These are phyloP conservation scores for Andrena camellia DNA, from an alignment of 2,888 invertebrate genomes.

Conservation along the genomic window DNA sequence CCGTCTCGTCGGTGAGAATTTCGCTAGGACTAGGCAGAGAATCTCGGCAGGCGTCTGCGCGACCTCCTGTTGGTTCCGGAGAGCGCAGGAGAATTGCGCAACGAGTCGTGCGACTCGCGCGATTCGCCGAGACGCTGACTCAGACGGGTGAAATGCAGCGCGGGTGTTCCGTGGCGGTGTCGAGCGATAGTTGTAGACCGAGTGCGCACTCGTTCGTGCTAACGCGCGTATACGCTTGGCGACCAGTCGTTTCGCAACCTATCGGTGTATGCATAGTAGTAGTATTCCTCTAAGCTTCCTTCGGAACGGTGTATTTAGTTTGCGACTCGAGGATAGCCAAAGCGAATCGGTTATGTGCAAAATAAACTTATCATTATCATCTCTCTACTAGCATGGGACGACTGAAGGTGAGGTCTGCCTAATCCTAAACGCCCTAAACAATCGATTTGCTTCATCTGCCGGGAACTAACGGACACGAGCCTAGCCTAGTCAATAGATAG, in stretches of 20 bases:
- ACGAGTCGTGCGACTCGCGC: slow-evolving; percentile 49
- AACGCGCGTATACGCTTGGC: background rate
- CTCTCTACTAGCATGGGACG: too few species aligned
- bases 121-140: slow-evolving; percentile 68
- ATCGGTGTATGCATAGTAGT: background rate
- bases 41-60: background rate
- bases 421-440: too few species aligned
- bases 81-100: slow-evolving; percentile 58
- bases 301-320: background rate
- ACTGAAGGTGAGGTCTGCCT: too few species aligned
- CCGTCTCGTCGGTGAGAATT: background rate
- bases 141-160: slow-evolving; percentile 76
- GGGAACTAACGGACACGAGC: too few species aligned
- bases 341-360: background rate
- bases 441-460: too few species aligned
- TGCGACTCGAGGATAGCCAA: background rate
- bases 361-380: background rate
- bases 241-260: slow-evolving; percentile 44
- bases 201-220: background rate
- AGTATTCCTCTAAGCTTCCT: background rate
- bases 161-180: slow-evolving; percentile 70
- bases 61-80: slow-evolving; percentile 30
- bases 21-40: background rate
- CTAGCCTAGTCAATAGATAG: background rate
- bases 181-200: slow-evolving; percentile 24